Conservation (phyloP, 2,797 vertebrate genomes). For the Holocentrus rufus region DNA sequence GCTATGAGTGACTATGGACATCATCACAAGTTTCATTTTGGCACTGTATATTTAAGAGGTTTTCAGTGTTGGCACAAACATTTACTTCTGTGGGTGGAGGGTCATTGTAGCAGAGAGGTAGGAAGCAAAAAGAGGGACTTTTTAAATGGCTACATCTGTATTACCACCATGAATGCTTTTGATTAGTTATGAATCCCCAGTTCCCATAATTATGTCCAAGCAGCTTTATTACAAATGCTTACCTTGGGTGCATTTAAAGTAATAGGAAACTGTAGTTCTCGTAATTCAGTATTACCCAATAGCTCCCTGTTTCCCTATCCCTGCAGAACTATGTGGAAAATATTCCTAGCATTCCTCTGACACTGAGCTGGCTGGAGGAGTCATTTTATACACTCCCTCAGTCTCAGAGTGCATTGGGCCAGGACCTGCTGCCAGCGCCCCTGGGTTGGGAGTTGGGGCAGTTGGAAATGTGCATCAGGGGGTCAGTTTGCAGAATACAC, state of each 20-base stretch:
- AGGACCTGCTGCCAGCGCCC: constrained; percentile 53
- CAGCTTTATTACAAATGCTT: constrained; percentile 50
- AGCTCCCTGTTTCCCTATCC: constrained; percentile 38
- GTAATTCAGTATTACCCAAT: constrained; percentile 42
- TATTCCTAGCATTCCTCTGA: constrained; percentile 68
- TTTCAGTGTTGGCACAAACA: not conserved
- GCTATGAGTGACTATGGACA: too few relatives aligned
- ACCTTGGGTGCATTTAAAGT: constrained; percentile 51
- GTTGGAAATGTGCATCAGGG: constrained; percentile 36
- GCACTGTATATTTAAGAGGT: too few relatives aligned
- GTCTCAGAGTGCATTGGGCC: constrained; percentile 38
- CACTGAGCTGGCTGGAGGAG: constrained; percentile 51
- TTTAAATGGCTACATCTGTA: not conserved
- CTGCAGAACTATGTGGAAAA: constrained; percentile 69
- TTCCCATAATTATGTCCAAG: constrained; percentile 37
- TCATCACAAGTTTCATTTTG: too few relatives aligned
- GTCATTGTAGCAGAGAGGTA: not conserved
- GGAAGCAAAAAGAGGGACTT: not conserved
- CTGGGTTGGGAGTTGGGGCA: constrained; percentile 28
- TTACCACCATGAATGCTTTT: constrained; percentile 24
- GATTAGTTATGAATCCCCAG: constrained; percentile 43
- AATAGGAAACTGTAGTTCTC: constrained; percentile 46
- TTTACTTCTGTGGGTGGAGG: not conserved
- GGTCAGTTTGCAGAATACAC: constrained; percentile 36
- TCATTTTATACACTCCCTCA: constrained; percentile 55